A percentile compares a stretch with the other conserved stretches of the same genome.
Conservation (phyloP, 2,797 vertebrate genomes). For the Babyrousa celebensis region DNA sequence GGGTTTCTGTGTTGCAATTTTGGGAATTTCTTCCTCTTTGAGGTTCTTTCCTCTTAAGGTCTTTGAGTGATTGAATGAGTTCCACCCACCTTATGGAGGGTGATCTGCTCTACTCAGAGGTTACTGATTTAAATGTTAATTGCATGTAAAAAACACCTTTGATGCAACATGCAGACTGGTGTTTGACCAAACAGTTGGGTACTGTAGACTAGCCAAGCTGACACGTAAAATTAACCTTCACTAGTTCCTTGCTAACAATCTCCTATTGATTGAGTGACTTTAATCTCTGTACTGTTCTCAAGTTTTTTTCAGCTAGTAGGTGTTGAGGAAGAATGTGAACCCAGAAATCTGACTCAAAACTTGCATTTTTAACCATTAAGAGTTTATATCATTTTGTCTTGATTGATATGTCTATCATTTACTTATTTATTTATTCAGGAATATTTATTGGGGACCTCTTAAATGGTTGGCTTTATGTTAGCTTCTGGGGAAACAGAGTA, state of each 20-base stretch:
- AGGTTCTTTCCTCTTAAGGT: constrained; percentile 1
- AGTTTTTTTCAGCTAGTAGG: not conserved
- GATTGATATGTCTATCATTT: not conserved
- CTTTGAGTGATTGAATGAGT: not conserved
- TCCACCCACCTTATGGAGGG: not conserved
- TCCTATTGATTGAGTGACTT: not conserved
- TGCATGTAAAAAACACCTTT: not conserved
- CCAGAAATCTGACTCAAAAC: not conserved
- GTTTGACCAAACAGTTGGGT: not conserved
- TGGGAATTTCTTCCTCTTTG: not conserved
- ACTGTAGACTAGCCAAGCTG: not conserved
- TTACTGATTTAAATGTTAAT: constrained; percentile 2
- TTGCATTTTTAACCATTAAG: constrained; percentile 26
- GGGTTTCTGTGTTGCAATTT: not conserved
- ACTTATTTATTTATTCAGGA: not conserved
- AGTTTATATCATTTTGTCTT: not conserved
- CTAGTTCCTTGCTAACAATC: not conserved
- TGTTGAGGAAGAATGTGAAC: not conserved
- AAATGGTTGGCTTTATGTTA: not conserved
- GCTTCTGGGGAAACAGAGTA: constrained; percentile 23
- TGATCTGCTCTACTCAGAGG: not conserved
- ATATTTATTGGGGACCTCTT: not conserved
- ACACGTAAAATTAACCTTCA: not conserved
- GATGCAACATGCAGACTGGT: not conserved
- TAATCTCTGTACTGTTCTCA: not conserved